Evolutionary conservation across 2,113 vertebrate species (phyloP).

Genomic region (Protobothrops mucrosquamatus): DNA sequence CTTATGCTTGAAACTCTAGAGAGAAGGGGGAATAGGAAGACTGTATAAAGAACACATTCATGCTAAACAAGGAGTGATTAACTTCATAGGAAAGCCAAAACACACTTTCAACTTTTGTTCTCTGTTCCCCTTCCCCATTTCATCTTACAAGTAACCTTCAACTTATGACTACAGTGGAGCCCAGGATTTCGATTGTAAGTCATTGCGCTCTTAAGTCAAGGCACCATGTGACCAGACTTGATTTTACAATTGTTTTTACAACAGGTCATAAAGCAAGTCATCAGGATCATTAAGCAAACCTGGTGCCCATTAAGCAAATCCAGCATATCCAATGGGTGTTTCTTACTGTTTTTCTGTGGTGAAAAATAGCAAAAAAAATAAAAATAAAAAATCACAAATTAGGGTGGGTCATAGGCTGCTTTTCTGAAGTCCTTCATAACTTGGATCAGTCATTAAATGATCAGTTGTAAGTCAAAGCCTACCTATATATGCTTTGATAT

Average conservation of each 20-base stretch:
- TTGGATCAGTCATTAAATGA: neutral
- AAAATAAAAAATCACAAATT: neutral
- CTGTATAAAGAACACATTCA: conserved; percentile 2
- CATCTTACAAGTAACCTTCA: neutral
- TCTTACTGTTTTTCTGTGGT: neutral
- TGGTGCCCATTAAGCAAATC: neutral
- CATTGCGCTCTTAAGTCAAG: neutral
- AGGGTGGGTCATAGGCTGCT: neutral
- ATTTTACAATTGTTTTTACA: neutral
- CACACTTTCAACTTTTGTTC: conserved; percentile 23
- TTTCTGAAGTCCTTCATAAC: neutral
- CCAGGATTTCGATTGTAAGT: neutral
- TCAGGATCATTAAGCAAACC: neutral
- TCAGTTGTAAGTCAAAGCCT: neutral
- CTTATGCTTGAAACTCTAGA: neutral
- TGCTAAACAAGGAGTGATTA: neutral
- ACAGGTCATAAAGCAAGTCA: neutral
- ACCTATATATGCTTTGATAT: neutral
- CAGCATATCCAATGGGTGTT: neutral
- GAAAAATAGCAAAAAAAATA: too few species aligned
- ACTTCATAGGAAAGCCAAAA: neutral
- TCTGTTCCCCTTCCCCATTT: neutral
- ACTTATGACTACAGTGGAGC: neutral
- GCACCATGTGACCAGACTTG: neutral
- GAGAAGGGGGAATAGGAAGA: neutral